Conservation (phyloP, 2,113 vertebrate species). For the Cricetomys ansorgei region DNA sequence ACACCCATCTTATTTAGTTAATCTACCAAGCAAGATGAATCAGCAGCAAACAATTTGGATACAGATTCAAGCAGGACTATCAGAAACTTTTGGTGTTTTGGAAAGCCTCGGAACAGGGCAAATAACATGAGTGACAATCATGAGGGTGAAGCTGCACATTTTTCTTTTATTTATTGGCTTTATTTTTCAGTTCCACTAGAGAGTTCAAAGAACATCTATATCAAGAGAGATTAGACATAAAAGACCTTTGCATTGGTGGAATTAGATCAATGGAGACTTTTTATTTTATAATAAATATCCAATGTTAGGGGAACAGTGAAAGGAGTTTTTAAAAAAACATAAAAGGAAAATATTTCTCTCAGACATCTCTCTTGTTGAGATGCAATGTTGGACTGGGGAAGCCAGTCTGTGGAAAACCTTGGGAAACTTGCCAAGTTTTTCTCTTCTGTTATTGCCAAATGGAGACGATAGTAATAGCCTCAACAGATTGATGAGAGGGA, state of each 20-base stretch:
- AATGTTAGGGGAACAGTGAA: background rate
- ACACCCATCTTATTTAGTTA: background rate
- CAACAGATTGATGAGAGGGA: background rate
- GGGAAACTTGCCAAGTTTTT: background rate
- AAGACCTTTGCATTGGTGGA: background rate
- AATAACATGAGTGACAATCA: background rate
- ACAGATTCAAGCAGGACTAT: background rate
- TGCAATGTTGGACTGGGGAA: background rate
- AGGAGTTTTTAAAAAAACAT: background rate
- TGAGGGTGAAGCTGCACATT: background rate
- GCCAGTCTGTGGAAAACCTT: background rate
- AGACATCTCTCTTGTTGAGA: background rate
- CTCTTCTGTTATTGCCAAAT: background rate
- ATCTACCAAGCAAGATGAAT: background rate
- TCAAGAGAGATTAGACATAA: slow-evolving; percentile 22
- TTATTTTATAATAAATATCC: slow-evolving; percentile 11
- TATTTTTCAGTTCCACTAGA: slow-evolving; percentile 23
- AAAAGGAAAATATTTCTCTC: background rate
- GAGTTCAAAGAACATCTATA: slow-evolving; percentile 31
- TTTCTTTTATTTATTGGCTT: slow-evolving; percentile 47
- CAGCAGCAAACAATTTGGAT: background rate
- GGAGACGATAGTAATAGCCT: too few species aligned
- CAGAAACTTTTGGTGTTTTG: background rate
- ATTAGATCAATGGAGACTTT: background rate
- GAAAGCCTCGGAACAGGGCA: background rate